Evolutionary conservation across 1,140 invertebrate genomes (phyloP).

Genomic region (Drosophila santomea): DNA sequence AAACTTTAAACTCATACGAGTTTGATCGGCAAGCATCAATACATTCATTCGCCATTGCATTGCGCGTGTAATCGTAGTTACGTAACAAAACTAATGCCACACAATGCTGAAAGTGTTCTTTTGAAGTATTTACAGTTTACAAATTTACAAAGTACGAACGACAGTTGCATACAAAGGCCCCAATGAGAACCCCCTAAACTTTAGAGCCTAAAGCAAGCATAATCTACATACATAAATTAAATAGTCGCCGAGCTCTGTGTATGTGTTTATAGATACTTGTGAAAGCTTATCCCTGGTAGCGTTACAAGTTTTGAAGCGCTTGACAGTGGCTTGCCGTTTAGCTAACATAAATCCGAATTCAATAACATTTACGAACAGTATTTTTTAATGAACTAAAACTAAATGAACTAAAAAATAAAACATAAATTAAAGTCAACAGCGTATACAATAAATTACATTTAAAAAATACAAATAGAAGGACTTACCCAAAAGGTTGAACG

Average conservation of each 20-base stretch:
- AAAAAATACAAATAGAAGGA: slow-evolving; percentile 23
- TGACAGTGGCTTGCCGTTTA: slow-evolving; percentile 52
- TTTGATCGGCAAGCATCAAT: not conserved
- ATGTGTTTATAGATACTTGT: slow-evolving; percentile 13
- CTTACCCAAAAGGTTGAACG: slow-evolving; percentile 66
- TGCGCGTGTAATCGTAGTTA: slow-evolving; percentile 7
- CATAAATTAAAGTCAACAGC: slow-evolving; percentile 13
- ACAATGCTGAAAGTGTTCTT: slow-evolving; percentile 71
- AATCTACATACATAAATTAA: not conserved
- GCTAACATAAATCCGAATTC: slow-evolving; percentile 50
- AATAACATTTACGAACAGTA: slow-evolving; percentile 71
- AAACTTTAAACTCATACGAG: too few species aligned
- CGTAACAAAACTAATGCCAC: slow-evolving; percentile 16
- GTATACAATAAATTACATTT: slow-evolving; percentile 51
- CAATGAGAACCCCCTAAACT: too few species aligned
- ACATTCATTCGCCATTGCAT: not conserved
- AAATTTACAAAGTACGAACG: slow-evolving; percentile 66
- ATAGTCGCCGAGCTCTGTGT: slow-evolving; percentile 5
- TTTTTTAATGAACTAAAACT: slow-evolving; percentile 56
- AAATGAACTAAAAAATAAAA: not conserved
- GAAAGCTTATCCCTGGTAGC: slow-evolving; percentile 53
- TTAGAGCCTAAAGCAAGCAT: not conserved
- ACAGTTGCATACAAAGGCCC: slow-evolving; percentile 2
- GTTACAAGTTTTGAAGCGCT: slow-evolving; percentile 31
- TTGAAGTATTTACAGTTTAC: slow-evolving; percentile 82